Base-by-base conservation (phyloP, 2,797 vertebrate genomes). In the Enteromius paludinosus region DNA sequence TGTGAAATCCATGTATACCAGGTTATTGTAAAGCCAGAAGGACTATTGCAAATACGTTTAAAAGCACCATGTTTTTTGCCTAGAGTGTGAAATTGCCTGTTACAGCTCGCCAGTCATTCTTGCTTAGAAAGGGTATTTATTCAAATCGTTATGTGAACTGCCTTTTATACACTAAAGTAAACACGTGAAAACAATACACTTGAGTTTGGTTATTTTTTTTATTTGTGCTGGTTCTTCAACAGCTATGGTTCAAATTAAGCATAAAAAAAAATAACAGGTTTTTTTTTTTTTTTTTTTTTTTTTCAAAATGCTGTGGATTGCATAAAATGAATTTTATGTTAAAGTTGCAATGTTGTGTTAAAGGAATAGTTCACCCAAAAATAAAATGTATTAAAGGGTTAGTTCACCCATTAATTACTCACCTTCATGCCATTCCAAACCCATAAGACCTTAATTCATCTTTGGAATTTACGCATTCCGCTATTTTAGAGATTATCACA, bases 1-100 rank as follows among this genome's bases (percentile, higher is more conserved):
- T 25, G 56, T 59, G 56, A 38, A 38, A 38, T 38, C 35, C 5
- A 15, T 28, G 25, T n/a, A 52, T 12, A 52, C 1, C 10, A 6
- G 3, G 5, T n/a, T 35, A 0, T 72, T n/a, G 52, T n/a, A 72
- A 18, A 52, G 18, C 28, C 70, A 35, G 18, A 52, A 35, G 0
- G 52, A 52, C 45, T 72, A 52, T 11, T 35, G 47, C 18, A 52
- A 52, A 72, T 52, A 72, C n/a, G 18, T 72, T 72, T 72, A 72
- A 72, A 52, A 72, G 47, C 28, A 52, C 10, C 47, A 52, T 49
- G 9, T 11, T 10, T 52, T 72, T 72, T 33, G 47, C 28, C 70
- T 72, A 52, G 70, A 52, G 47, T 33, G 47, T 72, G 28, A 72
- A 52, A 52, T 72, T 52, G 18, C 28, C 47, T 33, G 18, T 72